These are phyloP conservation scores for Neodiprion lecontei DNA, from an alignment of 1,140 invertebrate species.

Conservation along the genomic window DNA sequence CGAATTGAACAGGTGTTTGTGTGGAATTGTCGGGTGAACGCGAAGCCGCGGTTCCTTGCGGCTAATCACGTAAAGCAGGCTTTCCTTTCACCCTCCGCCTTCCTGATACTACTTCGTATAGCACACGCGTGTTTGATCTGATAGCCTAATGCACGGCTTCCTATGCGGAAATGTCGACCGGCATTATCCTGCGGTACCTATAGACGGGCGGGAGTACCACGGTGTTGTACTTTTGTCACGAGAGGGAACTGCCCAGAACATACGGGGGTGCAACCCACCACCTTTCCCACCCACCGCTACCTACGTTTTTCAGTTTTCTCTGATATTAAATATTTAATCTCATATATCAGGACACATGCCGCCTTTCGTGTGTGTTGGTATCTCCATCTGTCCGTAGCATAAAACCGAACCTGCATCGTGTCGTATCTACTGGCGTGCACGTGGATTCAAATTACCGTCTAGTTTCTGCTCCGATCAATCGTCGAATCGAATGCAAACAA, in stretches of 20 bases:
- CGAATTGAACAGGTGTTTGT: too few species aligned
- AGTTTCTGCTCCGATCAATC: too few species aligned
- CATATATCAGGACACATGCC: not conserved
- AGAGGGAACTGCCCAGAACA: slow-evolving; percentile 30
- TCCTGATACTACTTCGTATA: not conserved
- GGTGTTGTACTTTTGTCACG: slow-evolving; percentile 55
- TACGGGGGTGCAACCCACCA: slow-evolving; percentile 11
- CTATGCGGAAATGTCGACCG: slow-evolving; percentile 60
- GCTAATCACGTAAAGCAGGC: slow-evolving; percentile 55
- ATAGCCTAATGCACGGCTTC: slow-evolving; percentile 64
- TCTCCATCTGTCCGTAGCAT: not conserved
- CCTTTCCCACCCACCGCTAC: slow-evolving; percentile 21
- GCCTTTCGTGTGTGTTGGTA: not conserved
- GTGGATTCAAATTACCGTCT: too few species aligned
- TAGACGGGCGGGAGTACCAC: slow-evolving; percentile 7
- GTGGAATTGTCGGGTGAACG: too few species aligned
- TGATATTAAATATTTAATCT: slow-evolving; percentile 3
- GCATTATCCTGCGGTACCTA: slow-evolving; percentile 52
- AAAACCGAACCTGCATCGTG: too few species aligned
- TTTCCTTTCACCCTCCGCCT: slow-evolving; percentile 46
- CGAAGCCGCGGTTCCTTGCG: slow-evolving; percentile 14
- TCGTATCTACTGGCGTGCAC: too few species aligned
- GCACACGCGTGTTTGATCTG: slow-evolving; percentile 57
- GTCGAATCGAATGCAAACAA: too few species aligned
- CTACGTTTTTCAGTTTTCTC: not conserved